A percentile compares a stretch with the other conserved stretches of the same genome.
Evolutionary conservation across 2,888 invertebrate genomes (phyloP).

Genomic region (Pseudococcus viburni): DNA sequence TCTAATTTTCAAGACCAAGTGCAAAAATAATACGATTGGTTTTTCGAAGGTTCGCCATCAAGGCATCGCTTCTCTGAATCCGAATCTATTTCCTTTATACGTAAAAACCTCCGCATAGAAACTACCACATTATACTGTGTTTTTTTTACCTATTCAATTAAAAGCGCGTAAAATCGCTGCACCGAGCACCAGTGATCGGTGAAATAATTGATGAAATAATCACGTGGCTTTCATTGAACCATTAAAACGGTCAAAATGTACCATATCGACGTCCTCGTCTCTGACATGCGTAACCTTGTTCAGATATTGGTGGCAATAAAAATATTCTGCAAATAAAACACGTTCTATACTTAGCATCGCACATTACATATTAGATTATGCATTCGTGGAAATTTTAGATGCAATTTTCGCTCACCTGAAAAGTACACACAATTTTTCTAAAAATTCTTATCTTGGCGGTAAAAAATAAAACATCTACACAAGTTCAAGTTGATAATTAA

Average conservation of each 20-base stretch:
- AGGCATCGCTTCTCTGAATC: neutral
- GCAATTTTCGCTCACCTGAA: neutral
- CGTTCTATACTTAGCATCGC: neutral
- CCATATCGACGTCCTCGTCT: constrained; percentile 41
- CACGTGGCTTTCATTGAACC: constrained; percentile 23
- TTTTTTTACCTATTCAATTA: neutral
- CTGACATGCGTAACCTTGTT: constrained; percentile 24
- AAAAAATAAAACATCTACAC: neutral
- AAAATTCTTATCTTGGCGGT: neutral
- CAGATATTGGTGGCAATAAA: neutral
- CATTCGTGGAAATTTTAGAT: neutral
- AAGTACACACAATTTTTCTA: neutral
- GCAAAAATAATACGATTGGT: constrained; percentile 4
- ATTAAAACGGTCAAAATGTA: constrained; percentile 14
- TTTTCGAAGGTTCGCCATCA: neutral
- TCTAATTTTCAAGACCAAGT: constrained; percentile 1
- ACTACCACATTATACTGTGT: neutral
- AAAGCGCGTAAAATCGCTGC: neutral
- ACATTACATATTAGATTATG: neutral
- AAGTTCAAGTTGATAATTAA: neutral
- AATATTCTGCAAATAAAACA: constrained; percentile 19
- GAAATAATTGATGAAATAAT: constrained; percentile 37
- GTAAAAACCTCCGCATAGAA: neutral
- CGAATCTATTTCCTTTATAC: neutral
- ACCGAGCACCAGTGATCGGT: neutral